A percentile compares a stretch with the other conserved stretches of the same genome.
Evolutionary conservation across 2,113 vertebrate species (phyloP).

Genomic region (Cyprinodon variegatus): DNA sequence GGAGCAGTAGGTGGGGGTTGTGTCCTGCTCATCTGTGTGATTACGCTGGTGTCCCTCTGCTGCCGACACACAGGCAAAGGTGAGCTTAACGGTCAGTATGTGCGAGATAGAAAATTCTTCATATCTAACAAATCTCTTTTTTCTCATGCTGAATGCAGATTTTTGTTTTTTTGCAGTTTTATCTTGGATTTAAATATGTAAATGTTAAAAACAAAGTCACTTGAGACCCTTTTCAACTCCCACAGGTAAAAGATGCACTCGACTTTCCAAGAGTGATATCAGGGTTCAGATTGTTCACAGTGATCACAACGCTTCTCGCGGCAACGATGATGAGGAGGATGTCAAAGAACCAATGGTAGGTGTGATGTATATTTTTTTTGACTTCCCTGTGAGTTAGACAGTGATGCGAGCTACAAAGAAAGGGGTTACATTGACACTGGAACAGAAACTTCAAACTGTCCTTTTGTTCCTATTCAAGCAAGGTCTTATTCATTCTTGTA

Average conservation of each 20-base stretch:
- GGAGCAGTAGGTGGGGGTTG: conserved; percentile 79
- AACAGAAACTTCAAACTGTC: conserved; percentile 19
- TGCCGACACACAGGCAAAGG: conserved; percentile 84
- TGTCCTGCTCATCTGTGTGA: conserved; percentile 81
- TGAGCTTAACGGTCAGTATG: conserved; percentile 81
- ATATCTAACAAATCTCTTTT: conserved; percentile 28
- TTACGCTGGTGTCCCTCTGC: conserved; percentile 81
- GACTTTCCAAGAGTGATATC: conserved; percentile 87
- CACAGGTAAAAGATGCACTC: conserved; percentile 82
- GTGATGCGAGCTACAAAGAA: background rate
- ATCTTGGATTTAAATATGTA: conserved; percentile 19
- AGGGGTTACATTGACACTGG: conserved; percentile 3
- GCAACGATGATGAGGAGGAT: conserved; percentile 85
- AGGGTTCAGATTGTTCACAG: conserved; percentile 86
- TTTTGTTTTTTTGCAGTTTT: background rate
- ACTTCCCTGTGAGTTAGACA: conserved; percentile 5
- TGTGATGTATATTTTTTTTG: conserved; percentile 17
- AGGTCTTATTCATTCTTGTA: conserved; percentile 51
- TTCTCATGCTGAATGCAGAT: conserved; percentile 9
- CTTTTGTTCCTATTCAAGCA: conserved; percentile 39
- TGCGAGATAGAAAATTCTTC: conserved; percentile 44
- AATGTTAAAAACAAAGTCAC: background rate
- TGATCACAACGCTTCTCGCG: conserved; percentile 83
- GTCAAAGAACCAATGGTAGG: conserved; percentile 85
- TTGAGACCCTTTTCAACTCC: conserved; percentile 19